Evolutionary conservation across 2,797 vertebrate species (phyloP).

Genomic region (Ctenochaetus hawaiiensis): DNA sequence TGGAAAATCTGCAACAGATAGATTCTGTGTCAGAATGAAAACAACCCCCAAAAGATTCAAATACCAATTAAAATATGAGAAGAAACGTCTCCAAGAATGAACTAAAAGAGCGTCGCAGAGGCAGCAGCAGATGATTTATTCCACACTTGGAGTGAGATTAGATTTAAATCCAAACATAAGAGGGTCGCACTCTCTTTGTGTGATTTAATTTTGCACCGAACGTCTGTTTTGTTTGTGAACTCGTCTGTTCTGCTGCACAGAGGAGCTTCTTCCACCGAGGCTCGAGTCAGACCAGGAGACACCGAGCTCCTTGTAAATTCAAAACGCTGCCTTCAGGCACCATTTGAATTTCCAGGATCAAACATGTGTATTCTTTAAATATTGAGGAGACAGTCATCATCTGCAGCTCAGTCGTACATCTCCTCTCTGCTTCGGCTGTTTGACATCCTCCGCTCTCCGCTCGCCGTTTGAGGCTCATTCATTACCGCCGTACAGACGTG

Average conservation of each 20-base stretch:
- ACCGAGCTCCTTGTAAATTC: background rate
- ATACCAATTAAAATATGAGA: background rate
- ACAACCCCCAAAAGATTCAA: background rate
- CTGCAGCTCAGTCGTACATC: constrained; percentile 25
- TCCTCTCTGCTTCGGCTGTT: constrained; percentile 25
- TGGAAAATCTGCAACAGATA: too few species aligned
- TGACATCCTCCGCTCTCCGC: constrained; percentile 40
- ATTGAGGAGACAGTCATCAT: constrained; percentile 36
- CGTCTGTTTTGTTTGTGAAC: background rate
- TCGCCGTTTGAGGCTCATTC: constrained; percentile 46
- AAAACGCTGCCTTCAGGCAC: constrained; percentile 15
- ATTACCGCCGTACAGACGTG: constrained; percentile 47
- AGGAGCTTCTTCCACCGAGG: background rate
- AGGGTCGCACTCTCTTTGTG: background rate
- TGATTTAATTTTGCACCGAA: background rate
- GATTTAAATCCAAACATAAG: background rate
- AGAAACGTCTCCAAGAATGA: too few species aligned
- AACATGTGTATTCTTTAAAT: constrained; percentile 44
- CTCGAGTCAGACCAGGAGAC: background rate
- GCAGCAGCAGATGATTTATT: background rate
- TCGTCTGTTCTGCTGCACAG: background rate
- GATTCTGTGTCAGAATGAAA: background rate
- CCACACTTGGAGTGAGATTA: background rate
- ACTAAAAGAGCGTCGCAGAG: background rate
- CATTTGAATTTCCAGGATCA: constrained; percentile 11